phyloP scores from a whole-genome alignment of 2,888 invertebrate genomes.

The Tupiocoris notatus region DNA sequence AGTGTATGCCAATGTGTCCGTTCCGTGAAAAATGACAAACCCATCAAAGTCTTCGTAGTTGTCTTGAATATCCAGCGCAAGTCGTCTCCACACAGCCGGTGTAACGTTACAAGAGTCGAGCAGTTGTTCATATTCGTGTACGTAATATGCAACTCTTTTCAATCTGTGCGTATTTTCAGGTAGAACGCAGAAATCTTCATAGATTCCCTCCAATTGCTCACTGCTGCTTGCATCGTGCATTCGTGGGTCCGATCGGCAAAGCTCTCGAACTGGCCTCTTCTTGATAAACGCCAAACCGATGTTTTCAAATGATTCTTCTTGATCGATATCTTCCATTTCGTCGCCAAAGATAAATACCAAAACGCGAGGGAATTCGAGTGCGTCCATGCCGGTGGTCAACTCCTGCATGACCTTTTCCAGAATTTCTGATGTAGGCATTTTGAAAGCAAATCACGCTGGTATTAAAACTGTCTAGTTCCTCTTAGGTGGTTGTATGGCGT shows the following conservation, averaged over 20 bases:
- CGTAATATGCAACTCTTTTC: constrained; percentile 67
- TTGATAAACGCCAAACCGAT: too few relatives aligned
- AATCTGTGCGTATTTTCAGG: constrained; percentile 42
- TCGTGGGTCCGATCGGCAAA: constrained; percentile 8
- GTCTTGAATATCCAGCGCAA: constrained; percentile 85
- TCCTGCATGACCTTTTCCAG: background rate
- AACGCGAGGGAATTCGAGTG: background rate
- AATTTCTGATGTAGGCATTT: background rate
- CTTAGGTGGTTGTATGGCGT: too few relatives aligned
- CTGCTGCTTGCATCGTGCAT: background rate
- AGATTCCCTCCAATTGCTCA: background rate
- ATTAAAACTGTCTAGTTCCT: too few relatives aligned
- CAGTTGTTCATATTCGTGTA: constrained; percentile 81
- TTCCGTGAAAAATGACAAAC: constrained; percentile 93
- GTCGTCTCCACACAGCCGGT: constrained; percentile 82
- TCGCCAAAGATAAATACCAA: background rate
- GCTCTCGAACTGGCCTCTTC: too few relatives aligned
- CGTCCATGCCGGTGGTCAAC: background rate
- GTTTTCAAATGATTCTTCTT: background rate
- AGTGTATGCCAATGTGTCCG: constrained; percentile 93
- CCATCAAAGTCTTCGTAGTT: constrained; percentile 77
- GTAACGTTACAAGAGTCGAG: constrained; percentile 94
- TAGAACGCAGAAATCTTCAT: background rate
- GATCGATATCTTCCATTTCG: background rate
- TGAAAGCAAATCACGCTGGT: too few relatives aligned